phyloP scores from a whole-genome alignment of 2,113 vertebrate genomes.

The Ceyx melanurus region DNA sequence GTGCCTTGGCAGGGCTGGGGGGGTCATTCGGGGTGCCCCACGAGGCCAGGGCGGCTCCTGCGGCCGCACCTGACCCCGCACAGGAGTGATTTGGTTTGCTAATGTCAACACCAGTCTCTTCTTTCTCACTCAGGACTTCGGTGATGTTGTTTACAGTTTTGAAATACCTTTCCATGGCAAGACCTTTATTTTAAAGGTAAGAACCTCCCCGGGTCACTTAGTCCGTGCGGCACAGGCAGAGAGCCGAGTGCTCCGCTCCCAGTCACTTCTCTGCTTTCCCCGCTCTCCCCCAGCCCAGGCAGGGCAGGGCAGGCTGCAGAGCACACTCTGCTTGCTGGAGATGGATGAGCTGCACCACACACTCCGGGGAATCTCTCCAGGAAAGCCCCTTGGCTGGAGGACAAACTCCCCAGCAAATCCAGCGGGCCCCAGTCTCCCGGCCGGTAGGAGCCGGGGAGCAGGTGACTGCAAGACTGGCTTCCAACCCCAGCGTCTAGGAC shows the following conservation, averaged over 20 bases:
- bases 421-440: neutral
- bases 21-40: accelerated
- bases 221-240: neutral
- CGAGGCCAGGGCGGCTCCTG: neutral
- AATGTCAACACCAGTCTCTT: neutral
- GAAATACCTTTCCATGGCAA: constrained; percentile 94
- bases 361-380: constrained; percentile 50
- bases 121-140: constrained; percentile 80
- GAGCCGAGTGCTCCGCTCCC: neutral
- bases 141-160: constrained; percentile 90
- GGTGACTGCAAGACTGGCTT: constrained; percentile 40
- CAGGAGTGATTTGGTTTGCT: neutral
- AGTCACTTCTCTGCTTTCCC: neutral
- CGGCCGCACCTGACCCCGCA: neutral
- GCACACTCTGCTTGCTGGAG: neutral
- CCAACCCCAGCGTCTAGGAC: constrained; percentile 52
- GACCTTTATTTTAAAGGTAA: constrained; percentile 96
- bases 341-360: neutral
- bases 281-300: neutral
- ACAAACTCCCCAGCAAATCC: constrained; percentile 23
- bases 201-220: neutral
- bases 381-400: constrained; percentile 45
- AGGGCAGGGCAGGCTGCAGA: neutral
- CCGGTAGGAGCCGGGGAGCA: constrained; percentile 26
- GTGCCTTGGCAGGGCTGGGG: neutral